Percentiles rank a stretch among this genome's conserved stretches.
These are phyloP conservation scores for Macheiramphus alcinus DNA, from an alignment of 2,113 vertebrate genomes.

Conservation along the genomic window DNA sequence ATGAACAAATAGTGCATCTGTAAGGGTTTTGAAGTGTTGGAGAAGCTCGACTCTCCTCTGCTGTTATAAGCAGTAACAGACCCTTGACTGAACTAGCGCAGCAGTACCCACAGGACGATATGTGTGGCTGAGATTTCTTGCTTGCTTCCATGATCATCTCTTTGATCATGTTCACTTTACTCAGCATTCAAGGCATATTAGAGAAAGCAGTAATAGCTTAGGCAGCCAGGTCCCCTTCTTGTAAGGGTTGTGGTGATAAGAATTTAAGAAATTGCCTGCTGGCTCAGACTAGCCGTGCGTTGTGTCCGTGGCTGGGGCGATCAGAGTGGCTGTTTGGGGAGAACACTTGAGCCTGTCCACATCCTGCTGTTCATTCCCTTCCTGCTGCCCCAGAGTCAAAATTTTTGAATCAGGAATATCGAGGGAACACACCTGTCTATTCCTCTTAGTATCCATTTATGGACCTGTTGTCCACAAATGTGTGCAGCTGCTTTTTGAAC, in stretches of 20 bases:
- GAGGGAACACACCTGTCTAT: neutral
- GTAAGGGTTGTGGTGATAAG: neutral
- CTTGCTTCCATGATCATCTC: neutral
- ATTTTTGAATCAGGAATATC: neutral
- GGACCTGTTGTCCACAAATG: neutral
- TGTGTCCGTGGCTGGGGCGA: neutral
- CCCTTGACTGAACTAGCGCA: neutral
- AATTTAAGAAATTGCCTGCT: neutral
- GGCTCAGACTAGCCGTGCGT: rapidly evolving
- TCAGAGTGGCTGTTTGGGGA: rapidly evolving
- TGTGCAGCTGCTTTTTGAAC: neutral
- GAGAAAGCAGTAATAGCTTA: neutral
- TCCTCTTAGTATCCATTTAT: neutral
- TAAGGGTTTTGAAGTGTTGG: neutral
- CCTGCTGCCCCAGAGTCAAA: neutral
- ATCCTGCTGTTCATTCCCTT: neutral
- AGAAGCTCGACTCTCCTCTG: neutral
- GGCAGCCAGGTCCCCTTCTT: neutral
- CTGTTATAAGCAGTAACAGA: neutral
- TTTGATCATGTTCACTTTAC: neutral
- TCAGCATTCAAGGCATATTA: neutral
- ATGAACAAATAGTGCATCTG: neutral
- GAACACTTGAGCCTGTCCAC: neutral
- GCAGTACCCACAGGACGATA: rapidly evolving
- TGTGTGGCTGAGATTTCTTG: neutral